Percentiles rank a stretch among this genome's conserved stretches.
phyloP scores from a whole-genome alignment of 2,888 invertebrate genomes.

The Pachliopta kotzebuea region DNA sequence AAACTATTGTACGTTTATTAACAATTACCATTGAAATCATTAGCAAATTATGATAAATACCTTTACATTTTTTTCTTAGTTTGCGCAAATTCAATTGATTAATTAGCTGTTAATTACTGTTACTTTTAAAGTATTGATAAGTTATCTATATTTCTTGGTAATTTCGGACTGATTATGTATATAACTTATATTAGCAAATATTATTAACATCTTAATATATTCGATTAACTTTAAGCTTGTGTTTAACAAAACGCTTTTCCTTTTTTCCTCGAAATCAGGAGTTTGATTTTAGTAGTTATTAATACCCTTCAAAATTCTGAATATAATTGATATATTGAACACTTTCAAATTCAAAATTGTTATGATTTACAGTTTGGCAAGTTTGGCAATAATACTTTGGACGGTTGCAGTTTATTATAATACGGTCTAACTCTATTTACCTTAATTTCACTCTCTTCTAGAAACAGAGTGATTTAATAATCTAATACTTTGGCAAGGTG shows the following conservation, averaged over 20 bases:
- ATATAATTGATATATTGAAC: too few relatives aligned
- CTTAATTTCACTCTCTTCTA: not conserved
- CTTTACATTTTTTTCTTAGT: not conserved
- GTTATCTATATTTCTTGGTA: too few relatives aligned
- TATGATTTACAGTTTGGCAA: constrained; percentile 19
- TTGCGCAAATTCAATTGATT: not conserved
- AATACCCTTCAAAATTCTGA: too few relatives aligned
- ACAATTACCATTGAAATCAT: not conserved
- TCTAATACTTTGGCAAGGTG: constrained; percentile 70
- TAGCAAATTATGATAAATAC: not conserved
- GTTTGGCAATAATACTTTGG: constrained; percentile 11
- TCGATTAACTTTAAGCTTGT: too few relatives aligned
- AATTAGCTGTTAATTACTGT: not conserved
- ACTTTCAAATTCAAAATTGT: not conserved
- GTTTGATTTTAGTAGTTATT: too few relatives aligned
- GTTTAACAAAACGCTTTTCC: too few relatives aligned
- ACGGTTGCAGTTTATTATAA: constrained; percentile 7
- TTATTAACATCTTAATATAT: too few relatives aligned
- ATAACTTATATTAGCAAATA: too few relatives aligned
- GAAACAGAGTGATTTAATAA: not conserved
- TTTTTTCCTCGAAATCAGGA: too few relatives aligned
- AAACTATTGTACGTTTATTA: not conserved
- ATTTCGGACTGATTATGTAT: too few relatives aligned
- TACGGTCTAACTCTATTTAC: not conserved
- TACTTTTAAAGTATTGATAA: too few relatives aligned